Evolutionary conservation across 2,797 vertebrate genomes (phyloP), one percentile per base, ranked within the genome.

Genomic region (Poecilia gillii): DNA sequence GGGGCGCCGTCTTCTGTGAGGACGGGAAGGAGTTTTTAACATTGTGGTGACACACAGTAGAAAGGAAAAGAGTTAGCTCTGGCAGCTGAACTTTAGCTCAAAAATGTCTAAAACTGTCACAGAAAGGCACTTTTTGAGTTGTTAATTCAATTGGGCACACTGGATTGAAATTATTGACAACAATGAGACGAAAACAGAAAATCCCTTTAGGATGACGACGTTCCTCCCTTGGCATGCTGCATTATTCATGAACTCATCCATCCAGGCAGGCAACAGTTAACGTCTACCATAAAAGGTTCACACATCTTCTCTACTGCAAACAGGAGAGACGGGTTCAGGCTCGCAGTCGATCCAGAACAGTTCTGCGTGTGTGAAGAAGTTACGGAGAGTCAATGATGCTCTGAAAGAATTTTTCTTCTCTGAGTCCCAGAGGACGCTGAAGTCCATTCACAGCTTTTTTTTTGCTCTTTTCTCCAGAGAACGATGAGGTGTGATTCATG

Each of bases 41-140:
- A 7, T 23, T 1, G 23, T 33, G n/a, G 64, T 55, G 39, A 86
- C 74, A 70, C 80, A 75, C 20, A 36, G 68, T 41, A 74, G 75
- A 81, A 28, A 55, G n/a, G 28, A 39, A 76, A 77, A 76, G 4
- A 72, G 51, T 68, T 75, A 12, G 53, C 31, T 74, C 73, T 20
- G 4, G 39, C 45, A 13, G 70, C 77, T 66, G 53, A 62, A 83
- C 83, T 84, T 87, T 78, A 80, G 76, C 78, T 77, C 66, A 8
- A 46, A 72, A 78, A 79, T 73, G 85, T 85, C 49, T 84, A 84
- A 87, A 90, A 64, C 72, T 88, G 84, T 85, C 86, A 84, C 49
- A 79, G 75, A 83, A 87, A 94, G 92, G 93, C 94, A 93, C 93
- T 84, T 82, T 23, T 81, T 78, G 73, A 86, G 84, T 91, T 81